Evolutionary conservation across 2,113 vertebrate genomes (phyloP), one percentile per base, ranked within the genome.

Genomic region (Diadophis punctatus): DNA sequence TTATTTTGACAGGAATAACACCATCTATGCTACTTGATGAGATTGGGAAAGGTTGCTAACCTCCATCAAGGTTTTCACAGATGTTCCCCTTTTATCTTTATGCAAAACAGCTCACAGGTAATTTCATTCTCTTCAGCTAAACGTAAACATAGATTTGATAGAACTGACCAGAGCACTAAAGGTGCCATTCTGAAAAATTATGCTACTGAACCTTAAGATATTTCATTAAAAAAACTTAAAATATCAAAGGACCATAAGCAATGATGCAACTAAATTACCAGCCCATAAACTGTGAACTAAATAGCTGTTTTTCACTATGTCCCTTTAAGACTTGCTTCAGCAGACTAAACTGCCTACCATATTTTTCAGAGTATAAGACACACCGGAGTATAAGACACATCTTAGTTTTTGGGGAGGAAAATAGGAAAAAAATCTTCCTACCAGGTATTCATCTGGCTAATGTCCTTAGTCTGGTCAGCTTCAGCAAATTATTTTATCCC

Each of bases 81-180:
- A 95, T 52, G 48, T n/a, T 93, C 95, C 86, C 43, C 49, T 93
- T 95, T 97, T 94, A 91, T 93, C 92, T 94, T 94, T 96, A 94
- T 95, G 89, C 5, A 94, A 95, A 96, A 95, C 87, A 80, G 93
- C 51, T 96, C 68, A 22, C 55, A 95, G 49, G 58, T 93, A 96
- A 96, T 96, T 96, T 85, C 56, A 92, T 74, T 95, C 88, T 93
- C 88, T 95, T 93, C 92, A 93, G 46, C 91, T 94, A 93, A 91
- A 96, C 89, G 91, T 58, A 90, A 90, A 93, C 93, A 63, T 90
- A 94, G 95, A 95, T 96, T 95, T 63, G 91, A 39, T 55, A 95
- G 87, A 96, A 91, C 46, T 94, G 74, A 39, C 0, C 0, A 88
- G 56, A 93, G 51, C 90, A 92, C 91, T 88, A 90, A 90, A 84